Percentiles rank a stretch among this genome's conserved stretches.
Conservation (phyloP, 2,888 invertebrate species). For the Capitulum mitella region DNA sequence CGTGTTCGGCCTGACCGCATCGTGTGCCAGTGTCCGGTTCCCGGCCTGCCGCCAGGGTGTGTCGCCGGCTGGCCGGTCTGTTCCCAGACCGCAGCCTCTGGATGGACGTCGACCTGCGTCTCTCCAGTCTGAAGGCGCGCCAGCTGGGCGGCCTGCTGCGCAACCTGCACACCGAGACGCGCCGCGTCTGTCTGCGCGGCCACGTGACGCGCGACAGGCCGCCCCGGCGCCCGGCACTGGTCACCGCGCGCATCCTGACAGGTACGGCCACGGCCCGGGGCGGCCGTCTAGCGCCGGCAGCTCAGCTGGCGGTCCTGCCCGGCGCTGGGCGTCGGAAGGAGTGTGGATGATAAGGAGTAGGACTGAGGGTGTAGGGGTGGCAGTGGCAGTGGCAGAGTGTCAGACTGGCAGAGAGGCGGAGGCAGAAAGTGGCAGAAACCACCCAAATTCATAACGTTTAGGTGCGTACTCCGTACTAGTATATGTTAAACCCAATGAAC, state of each 20-base stretch:
- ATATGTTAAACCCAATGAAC: too few species aligned
- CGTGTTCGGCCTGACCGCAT: neutral
- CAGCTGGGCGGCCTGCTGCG: neutral
- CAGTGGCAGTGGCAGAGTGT: neutral
- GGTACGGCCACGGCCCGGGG: too few species aligned
- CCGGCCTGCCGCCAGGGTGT: neutral
- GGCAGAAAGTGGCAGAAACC: too few species aligned
- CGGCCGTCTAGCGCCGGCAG: too few species aligned
- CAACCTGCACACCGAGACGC: neutral
- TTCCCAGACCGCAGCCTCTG: neutral
- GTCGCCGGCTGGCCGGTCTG: neutral
- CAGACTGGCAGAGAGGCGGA: neutral
- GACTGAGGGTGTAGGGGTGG: neutral
- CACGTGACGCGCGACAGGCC: neutral
- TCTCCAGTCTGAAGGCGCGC: neutral
- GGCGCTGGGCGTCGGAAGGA: too few species aligned
- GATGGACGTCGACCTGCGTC: neutral
- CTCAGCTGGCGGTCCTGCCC: neutral
- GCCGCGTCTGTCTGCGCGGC: neutral
- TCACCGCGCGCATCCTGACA: neutral
- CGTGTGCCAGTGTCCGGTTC: too few species aligned
- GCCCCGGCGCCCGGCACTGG: neutral
- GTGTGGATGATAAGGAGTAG: too few species aligned
- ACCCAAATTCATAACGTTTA: too few species aligned
- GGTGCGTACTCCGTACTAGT: too few species aligned